Percentiles rank a stretch among this genome's conserved stretches.
Evolutionary conservation across 1,140 invertebrate species (phyloP).

Genomic region (Apis florea): DNA sequence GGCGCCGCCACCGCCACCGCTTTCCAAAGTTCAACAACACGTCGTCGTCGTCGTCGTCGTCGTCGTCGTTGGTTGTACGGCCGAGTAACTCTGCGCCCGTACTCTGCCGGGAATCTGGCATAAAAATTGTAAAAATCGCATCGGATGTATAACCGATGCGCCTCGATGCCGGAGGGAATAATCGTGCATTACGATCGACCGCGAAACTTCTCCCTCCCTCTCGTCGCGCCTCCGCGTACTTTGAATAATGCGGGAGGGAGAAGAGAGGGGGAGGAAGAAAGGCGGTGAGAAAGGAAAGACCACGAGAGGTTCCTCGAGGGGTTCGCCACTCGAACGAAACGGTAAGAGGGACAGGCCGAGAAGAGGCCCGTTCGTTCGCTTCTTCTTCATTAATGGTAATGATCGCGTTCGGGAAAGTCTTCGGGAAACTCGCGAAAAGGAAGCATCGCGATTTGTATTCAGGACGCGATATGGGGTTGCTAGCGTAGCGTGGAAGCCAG

Average conservation of each 20-base stretch:
- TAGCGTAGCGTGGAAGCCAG: conserved; percentile 22
- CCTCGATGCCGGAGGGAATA: conserved; percentile 55
- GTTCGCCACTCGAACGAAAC: not conserved
- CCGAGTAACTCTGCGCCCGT: conserved; percentile 28
- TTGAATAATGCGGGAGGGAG: conserved; percentile 20
- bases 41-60: not conserved
- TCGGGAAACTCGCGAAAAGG: conserved; percentile 65
- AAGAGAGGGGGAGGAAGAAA: not conserved
- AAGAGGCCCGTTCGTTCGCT: conserved; percentile 30
- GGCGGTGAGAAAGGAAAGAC: too few species aligned
- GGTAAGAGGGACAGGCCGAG: not conserved
- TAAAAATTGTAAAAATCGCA: conserved; percentile 65
- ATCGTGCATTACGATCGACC: conserved; percentile 66
- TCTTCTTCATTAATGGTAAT: conserved; percentile 78
- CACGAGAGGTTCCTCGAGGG: not conserved
- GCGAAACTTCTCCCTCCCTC: conserved; percentile 57
- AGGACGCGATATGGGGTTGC: conserved; percentile 60
- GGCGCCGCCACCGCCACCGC: conserved; percentile 35
- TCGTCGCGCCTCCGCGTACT: not conserved
- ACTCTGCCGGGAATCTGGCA: conserved; percentile 17
- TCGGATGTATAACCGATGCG: conserved; percentile 42
- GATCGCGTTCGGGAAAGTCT: conserved; percentile 67
- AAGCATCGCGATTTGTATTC: conserved; percentile 76
- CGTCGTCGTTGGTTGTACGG: not conserved
- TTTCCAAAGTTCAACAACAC: conserved; percentile 59